phyloP scores from a whole-genome alignment of 2,888 invertebrate species.

The Cylindroiulus punctatus region DNA sequence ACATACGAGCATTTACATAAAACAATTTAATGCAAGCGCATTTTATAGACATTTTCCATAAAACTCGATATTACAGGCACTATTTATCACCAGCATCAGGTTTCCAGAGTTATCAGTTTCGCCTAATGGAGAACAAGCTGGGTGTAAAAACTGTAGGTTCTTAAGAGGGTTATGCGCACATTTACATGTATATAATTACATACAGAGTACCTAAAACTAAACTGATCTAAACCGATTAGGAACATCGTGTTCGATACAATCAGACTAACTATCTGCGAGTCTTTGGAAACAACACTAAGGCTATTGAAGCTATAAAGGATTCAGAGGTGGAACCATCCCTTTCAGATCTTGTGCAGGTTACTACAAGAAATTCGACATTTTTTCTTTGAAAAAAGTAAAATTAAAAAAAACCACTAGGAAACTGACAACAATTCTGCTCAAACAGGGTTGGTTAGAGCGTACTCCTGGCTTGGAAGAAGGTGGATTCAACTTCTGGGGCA shows the following conservation, averaged over 20 bases:
- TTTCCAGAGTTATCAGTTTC: conserved; percentile 96
- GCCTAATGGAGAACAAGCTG: conserved; percentile 94
- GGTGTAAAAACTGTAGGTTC: conserved; percentile 71
- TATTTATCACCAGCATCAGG: conserved; percentile 96
- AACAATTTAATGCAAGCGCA: neutral
- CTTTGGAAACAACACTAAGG: conserved; percentile 79
- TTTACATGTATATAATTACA: neutral
- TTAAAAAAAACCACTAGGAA: neutral
- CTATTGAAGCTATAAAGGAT: conserved; percentile 71
- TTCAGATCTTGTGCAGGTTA: conserved; percentile 81
- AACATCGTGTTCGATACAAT: conserved; percentile 91
- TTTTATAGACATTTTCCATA: neutral
- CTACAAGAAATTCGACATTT: neutral
- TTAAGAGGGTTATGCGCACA: neutral
- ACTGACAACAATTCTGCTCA: neutral
- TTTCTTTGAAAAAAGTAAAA: neutral
- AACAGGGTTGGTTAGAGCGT: conserved; percentile 82
- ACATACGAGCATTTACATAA: conserved; percentile 27
- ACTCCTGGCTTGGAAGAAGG: conserved; percentile 87
- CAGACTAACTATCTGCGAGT: conserved; percentile 86
- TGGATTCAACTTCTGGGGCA: conserved; percentile 94
- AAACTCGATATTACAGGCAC: conserved; percentile 70
- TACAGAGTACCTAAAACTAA: conserved; percentile 35
- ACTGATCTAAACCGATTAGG: conserved; percentile 68
- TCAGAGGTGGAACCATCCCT: conserved; percentile 89